A percentile compares a stretch with the other conserved stretches of the same genome.
phyloP scores from a whole-genome alignment of 2,888 invertebrate genomes.

The Shargacucullia verbasci region DNA sequence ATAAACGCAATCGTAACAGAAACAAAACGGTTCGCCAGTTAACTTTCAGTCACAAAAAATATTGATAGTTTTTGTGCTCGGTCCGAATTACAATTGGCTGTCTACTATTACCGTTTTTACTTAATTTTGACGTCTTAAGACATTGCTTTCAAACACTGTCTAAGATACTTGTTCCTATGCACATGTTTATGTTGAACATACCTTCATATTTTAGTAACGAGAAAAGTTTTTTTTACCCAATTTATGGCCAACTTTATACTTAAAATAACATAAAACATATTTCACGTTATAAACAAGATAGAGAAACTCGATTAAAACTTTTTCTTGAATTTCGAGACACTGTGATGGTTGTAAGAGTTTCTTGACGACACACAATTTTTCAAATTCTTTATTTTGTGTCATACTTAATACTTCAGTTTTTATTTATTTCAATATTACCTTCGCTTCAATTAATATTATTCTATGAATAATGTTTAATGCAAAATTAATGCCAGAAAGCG shows the following conservation, averaged over 20 bases:
- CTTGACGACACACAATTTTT: constrained; percentile 16
- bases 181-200: not conserved
- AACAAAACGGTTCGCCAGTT: constrained; percentile 13
- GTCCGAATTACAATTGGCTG: constrained; percentile 15
- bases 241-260: not conserved
- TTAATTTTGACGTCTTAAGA: constrained; percentile 11
- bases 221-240: constrained; percentile 5
- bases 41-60: constrained; percentile 27
- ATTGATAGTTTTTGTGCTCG: constrained; percentile 24
- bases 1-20: constrained; percentile 4
- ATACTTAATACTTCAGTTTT: constrained; percentile 2
- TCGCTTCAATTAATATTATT: not conserved
- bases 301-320: constrained; percentile 58
- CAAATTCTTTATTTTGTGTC: constrained; percentile 30
- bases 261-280: constrained; percentile 34
- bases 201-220: constrained; percentile 4
- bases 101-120: constrained; percentile 19
- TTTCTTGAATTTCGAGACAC: constrained; percentile 42
- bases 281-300: constrained; percentile 46
- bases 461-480: not conserved
- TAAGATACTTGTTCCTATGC: no score
- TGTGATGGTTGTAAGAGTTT: constrained; percentile 23
- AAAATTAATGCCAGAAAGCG: no score
- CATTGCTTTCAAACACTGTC: not conserved
- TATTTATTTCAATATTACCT: not conserved